Conservation (phyloP, 2,888 invertebrate genomes). For the Sericinus montela region DNA sequence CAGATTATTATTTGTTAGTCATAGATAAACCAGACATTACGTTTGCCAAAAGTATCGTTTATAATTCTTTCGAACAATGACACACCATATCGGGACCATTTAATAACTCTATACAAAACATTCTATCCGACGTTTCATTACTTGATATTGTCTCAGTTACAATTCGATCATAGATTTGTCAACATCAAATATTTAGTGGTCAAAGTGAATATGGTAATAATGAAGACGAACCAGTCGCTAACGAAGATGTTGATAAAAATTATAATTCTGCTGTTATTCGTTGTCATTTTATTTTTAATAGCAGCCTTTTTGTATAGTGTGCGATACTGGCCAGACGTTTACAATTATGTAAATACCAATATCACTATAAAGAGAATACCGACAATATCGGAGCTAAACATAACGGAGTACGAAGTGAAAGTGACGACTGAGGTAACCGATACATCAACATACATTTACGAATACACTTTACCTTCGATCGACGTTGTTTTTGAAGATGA, state of each 20-base stretch:
- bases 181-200: constrained; percentile 2
- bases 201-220: constrained; percentile 25
- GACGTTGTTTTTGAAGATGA: constrained; percentile 35
- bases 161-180: constrained; percentile 18
- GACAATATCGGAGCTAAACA: constrained; percentile 55
- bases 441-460: constrained; percentile 40
- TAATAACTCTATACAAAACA: constrained; percentile 33
- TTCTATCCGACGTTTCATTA: no score
- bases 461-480: constrained; percentile 32
- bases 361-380: constrained; percentile 65
- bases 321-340: constrained; percentile 63
- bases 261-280: constrained; percentile 49
- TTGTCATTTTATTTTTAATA: constrained; percentile 52
- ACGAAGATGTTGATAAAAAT: constrained; percentile 49
- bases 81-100: constrained; percentile 20
- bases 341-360: constrained; percentile 61
- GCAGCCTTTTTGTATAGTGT: constrained; percentile 53
- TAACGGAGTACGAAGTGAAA: constrained; percentile 40
- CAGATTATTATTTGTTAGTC: no score
- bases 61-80: constrained; percentile 25
- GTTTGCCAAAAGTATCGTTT: constrained; percentile 20
- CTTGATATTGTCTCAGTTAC: constrained; percentile 19
- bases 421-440: constrained; percentile 35
- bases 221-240: constrained; percentile 46
- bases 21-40: not conserved